Evolutionary conservation across 2,113 vertebrate genomes (phyloP).

Genomic region (Hemibates koningsi): DNA sequence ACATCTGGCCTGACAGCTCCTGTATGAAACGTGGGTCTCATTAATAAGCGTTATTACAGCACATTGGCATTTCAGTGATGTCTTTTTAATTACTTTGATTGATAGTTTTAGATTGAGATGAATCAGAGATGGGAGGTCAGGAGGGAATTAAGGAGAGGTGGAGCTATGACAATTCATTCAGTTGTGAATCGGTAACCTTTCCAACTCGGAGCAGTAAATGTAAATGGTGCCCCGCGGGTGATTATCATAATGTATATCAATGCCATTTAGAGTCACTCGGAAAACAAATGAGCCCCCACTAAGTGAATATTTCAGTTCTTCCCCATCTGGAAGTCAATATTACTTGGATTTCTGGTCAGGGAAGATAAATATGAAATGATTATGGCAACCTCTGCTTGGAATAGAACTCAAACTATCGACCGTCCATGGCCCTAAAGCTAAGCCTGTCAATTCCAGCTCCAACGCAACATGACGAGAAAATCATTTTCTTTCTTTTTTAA

Average conservation of each 20-base stretch:
- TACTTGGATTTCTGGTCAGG: background rate
- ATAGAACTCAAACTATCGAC: background rate
- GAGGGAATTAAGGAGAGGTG: background rate
- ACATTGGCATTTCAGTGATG: slow-evolving; percentile 61
- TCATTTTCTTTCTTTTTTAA: background rate
- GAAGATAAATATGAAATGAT: slow-evolving; percentile 2
- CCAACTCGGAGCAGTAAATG: slow-evolving; percentile 22
- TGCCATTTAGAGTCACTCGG: slow-evolving; percentile 19
- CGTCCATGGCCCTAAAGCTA: background rate
- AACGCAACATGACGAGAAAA: background rate
- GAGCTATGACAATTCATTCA: background rate
- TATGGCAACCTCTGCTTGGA: background rate
- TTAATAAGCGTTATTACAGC: slow-evolving; percentile 52
- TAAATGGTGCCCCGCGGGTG: slow-evolving; percentile 18
- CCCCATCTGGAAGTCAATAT: background rate
- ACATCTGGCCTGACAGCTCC: slow-evolving; percentile 33
- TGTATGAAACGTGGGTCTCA: background rate
- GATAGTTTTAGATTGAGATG: slow-evolving; percentile 44
- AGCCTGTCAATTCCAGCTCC: background rate
- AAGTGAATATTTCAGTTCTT: background rate
- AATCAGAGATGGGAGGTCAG: background rate
- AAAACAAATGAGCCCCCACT: background rate
- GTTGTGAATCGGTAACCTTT: slow-evolving; percentile 47
- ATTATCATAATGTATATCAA: slow-evolving; percentile 15
- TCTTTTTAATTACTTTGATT: slow-evolving; percentile 65